Evolutionary conservation across 2,797 vertebrate species (phyloP), one percentile per base, ranked within the genome.

Genomic region (Glyptemys insculpta): DNA sequence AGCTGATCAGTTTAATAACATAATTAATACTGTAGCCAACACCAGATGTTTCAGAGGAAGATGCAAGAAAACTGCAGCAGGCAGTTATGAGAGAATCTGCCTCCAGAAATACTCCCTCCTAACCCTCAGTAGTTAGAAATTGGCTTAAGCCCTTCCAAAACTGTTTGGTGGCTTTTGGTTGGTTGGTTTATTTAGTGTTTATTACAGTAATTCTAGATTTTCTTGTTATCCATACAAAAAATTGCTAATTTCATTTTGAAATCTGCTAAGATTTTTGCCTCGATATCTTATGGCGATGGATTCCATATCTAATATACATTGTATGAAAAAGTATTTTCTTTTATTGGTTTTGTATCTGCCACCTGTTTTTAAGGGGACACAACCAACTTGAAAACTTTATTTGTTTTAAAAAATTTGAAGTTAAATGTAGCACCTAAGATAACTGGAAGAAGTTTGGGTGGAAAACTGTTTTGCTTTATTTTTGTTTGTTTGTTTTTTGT

Each of bases 371-470:
- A 74, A 47, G 47, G 72, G 6, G 41, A 76, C 25, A 29, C 12
- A 29, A 74, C 25, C 41, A 74, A 76, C 25, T 76, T 47, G 41
- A 76, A 47, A 76, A 76, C 9, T 80, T 3, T 4, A 1, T 3
- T 65, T 80, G 62, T 18, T 88, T 83, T 72, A 49, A 27, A 86
- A 50, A 5, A 57, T 85, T 95, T 65, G 11, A 53, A 34, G 1
- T 87, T 47, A 80, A 94, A 81, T 31, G 8, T 25, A 27, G 19
- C 0, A 0, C 59, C 91, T 85, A 34, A 18, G 12, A 0, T 2
- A 82, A 12, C 3, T 89, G 5, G 3, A 62, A 34, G 62, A 56
- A 16, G 31, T 81, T 82, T 47, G 5, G 85, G 34, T 59, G 79
- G 86, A 41, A 86, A 85, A 53, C 86, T 62, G 18, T 27, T 29